Evolutionary conservation across 2,888 invertebrate species (phyloP).

Genomic region (Meiosimyza decipiens): DNA sequence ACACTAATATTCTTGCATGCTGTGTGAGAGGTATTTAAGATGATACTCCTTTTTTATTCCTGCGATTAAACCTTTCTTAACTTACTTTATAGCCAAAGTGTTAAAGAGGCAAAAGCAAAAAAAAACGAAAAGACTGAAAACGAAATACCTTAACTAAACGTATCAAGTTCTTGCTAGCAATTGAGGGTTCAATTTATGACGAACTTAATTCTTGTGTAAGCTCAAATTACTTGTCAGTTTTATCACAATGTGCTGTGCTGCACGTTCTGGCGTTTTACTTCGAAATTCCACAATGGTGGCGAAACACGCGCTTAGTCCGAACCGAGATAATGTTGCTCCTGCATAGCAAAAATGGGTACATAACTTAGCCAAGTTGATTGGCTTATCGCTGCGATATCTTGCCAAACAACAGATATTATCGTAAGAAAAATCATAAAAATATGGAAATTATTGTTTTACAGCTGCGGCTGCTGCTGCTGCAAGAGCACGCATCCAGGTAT

Average conservation of each 20-base stretch:
- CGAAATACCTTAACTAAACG: conserved; percentile 5
- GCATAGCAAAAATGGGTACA: conserved; percentile 12
- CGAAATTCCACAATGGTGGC: neutral
- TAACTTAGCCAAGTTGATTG: conserved; percentile 24
- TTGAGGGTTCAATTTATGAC: conserved; percentile 38
- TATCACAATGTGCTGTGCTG: conserved; percentile 26
- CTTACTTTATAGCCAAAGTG: conserved; percentile 34
- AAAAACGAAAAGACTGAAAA: neutral
- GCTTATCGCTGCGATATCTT: conserved; percentile 37
- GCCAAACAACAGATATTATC: conserved; percentile 45
- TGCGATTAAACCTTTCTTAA: conserved; percentile 37
- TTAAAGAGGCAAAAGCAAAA: neutral
- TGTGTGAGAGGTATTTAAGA: conserved; percentile 1
- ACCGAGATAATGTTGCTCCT: neutral
- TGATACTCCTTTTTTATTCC: conserved; percentile 11
- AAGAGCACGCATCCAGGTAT: neutral
- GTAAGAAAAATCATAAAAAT: conserved; percentile 43
- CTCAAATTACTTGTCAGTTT: conserved; percentile 45
- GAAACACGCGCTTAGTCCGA: neutral
- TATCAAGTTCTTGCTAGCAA: conserved; percentile 31
- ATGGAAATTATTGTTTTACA: conserved; percentile 38
- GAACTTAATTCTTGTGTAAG: conserved; percentile 42
- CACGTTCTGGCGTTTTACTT: neutral
- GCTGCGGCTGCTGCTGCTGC: conserved; percentile 19
- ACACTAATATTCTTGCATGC: conserved; percentile 49